These are phyloP conservation scores for Glossosoma conforme DNA, from an alignment of 1,140 invertebrate species.

Conservation along the genomic window DNA sequence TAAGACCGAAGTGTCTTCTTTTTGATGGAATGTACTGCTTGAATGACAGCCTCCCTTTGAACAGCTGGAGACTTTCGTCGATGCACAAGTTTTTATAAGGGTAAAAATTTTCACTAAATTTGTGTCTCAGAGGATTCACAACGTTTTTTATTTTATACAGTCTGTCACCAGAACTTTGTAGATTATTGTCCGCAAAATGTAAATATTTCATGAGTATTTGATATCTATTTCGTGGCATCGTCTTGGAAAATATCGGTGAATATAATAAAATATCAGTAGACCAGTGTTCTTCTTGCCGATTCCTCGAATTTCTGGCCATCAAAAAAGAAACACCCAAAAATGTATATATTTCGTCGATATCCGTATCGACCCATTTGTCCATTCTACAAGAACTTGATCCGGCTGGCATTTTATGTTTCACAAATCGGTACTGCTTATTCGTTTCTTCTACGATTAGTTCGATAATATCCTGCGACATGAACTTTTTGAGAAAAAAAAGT, in stretches of 20 bases:
- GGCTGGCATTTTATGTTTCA: no score
- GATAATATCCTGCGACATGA: not conserved
- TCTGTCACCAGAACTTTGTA: conserved; percentile 1
- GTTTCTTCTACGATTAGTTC: not conserved
- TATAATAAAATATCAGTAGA: conserved; percentile 11
- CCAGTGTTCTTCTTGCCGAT: conserved; percentile 9
- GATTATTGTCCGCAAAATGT: conserved; percentile 10
- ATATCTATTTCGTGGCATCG: conserved; percentile 14
- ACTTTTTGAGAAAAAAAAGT: not conserved
- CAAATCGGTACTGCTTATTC: not conserved
- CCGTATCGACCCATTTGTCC: not conserved
- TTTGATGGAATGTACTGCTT: conserved; percentile 15
- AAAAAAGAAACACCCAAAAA: conserved; percentile 4
- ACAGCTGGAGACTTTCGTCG: conserved; percentile 24
- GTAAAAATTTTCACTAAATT: conserved; percentile 21
- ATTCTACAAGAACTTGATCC: no score
- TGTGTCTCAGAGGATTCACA: conserved; percentile 22
- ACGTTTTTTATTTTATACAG: conserved; percentile 19
- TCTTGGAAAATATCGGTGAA: conserved; percentile 9
- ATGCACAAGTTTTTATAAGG: conserved; percentile 24
- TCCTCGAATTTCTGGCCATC: conserved; percentile 12
- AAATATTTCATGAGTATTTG: conserved; percentile 9
- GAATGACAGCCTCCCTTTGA: conserved; percentile 15
- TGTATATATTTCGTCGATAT: conserved; percentile 7
- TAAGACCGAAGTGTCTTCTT: conserved; percentile 17